A percentile compares a stretch with the other conserved stretches of the same genome.
Conservation (phyloP, 2,797 vertebrate genomes). For the Brotula barbata region DNA sequence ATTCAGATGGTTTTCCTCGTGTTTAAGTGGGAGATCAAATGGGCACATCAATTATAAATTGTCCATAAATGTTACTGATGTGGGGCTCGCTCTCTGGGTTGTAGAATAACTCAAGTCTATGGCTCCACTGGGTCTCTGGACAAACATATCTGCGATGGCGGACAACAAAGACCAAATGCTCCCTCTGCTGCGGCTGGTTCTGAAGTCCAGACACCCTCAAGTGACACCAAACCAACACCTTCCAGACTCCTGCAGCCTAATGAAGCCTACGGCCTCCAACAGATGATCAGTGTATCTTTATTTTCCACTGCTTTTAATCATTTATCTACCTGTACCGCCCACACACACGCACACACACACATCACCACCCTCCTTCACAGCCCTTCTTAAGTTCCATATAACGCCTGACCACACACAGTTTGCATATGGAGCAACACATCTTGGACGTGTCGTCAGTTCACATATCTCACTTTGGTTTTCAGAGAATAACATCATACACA, state of each 20-base stretch:
- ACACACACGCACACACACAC: background rate
- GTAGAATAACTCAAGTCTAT: slow-evolving; percentile 78
- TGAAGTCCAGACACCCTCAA: slow-evolving; percentile 33
- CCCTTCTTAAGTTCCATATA: slow-evolving; percentile 16
- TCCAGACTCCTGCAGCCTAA: too few relatives aligned
- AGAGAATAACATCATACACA: slow-evolving; percentile 48
- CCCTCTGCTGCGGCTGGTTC: slow-evolving; percentile 44
- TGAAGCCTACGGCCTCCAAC: background rate
- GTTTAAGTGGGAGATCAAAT: slow-evolving; percentile 75
- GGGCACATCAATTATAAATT: slow-evolving; percentile 77
- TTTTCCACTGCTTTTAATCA: background rate
- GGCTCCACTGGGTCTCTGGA: slow-evolving; percentile 71
- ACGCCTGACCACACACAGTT: slow-evolving; percentile 25
- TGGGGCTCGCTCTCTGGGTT: slow-evolving; percentile 65
- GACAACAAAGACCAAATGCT: slow-evolving; percentile 66
- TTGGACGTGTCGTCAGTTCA: slow-evolving; percentile 44
- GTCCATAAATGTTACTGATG: slow-evolving; percentile 80
- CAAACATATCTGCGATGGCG: slow-evolving; percentile 74
- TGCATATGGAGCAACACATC: slow-evolving; percentile 19
- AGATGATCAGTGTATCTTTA: background rate
- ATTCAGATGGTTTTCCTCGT: slow-evolving; percentile 81
- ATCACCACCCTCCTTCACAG: background rate
- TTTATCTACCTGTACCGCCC: slow-evolving; percentile 14
- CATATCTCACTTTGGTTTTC: slow-evolving; percentile 49
- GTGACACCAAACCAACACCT: slow-evolving; percentile 38